phyloP scores from a whole-genome alignment of 2,113 vertebrate genomes.

The Onychostoma macrolepis region DNA sequence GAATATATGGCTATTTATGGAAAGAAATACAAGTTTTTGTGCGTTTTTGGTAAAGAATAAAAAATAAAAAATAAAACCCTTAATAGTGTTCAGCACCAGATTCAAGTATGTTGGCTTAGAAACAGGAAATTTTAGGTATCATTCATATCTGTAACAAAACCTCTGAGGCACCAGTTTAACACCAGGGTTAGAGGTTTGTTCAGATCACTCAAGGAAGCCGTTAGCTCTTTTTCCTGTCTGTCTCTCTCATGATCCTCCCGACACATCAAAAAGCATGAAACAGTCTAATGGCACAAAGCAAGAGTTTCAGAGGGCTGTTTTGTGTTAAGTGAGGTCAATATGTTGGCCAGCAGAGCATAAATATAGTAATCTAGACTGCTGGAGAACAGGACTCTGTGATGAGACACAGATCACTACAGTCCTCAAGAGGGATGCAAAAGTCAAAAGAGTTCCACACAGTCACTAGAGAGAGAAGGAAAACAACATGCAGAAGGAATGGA shows the following conservation, averaged over 20 bases:
- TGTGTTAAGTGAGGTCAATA: slow-evolving; percentile 51
- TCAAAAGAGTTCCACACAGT: slow-evolving; percentile 39
- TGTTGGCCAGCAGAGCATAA: slow-evolving; percentile 48
- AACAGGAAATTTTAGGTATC: background rate
- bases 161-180: background rate
- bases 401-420: background rate
- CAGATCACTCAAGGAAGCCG: background rate
- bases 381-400: slow-evolving; percentile 25
- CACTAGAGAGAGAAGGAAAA: slow-evolving; percentile 1
- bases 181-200: slow-evolving; percentile 42
- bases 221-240: background rate
- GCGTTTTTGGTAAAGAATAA: too few relatives aligned
- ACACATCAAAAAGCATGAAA: background rate
- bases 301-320: slow-evolving; percentile 5
- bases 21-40: background rate
- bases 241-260: background rate
- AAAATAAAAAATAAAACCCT: too few relatives aligned
- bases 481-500: background rate
- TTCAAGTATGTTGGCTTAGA: background rate
- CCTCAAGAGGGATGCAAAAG: slow-evolving; percentile 29
- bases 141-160: background rate
- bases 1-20: background rate
- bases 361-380: slow-evolving; percentile 51
- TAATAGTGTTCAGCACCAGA: background rate
- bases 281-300: slow-evolving; percentile 10